Evolutionary conservation across 1,140 invertebrate genomes (phyloP).

Genomic region (Aphis craccivora): DNA sequence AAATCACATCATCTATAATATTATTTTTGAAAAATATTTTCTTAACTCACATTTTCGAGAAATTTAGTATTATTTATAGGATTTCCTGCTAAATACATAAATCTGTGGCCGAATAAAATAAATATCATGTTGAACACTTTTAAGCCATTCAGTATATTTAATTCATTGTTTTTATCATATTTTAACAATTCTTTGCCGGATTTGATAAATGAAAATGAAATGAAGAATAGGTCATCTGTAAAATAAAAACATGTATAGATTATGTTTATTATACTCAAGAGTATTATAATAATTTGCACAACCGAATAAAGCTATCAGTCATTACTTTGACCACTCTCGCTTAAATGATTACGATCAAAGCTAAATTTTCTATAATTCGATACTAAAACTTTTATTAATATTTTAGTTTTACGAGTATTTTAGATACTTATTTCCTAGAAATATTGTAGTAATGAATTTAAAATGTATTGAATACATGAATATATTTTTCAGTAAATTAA

Average conservation of each 20-base stretch:
- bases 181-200: background rate
- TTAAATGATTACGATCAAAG: background rate
- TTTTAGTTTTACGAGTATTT: background rate
- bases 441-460: background rate
- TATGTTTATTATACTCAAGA: background rate
- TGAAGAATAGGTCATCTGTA: background rate
- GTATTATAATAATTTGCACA: background rate
- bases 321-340: background rate
- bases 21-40: background rate
- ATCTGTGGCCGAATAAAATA: conserved; percentile 16
- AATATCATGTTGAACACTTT: background rate
- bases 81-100: background rate
- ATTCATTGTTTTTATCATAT: conserved; percentile 15
- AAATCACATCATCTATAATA: background rate
- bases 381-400: background rate
- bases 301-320: background rate
- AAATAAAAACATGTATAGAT: background rate
- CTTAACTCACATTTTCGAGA: background rate
- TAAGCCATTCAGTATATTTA: background rate
- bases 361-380: background rate
- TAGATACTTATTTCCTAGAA: background rate
- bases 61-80: background rate
- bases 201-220: conserved; percentile 24
- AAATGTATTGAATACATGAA: background rate
- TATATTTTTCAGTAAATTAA: background rate